These are phyloP conservation scores for Piprites chloris DNA, from an alignment of 2,113 vertebrate genomes.

Conservation along the genomic window DNA sequence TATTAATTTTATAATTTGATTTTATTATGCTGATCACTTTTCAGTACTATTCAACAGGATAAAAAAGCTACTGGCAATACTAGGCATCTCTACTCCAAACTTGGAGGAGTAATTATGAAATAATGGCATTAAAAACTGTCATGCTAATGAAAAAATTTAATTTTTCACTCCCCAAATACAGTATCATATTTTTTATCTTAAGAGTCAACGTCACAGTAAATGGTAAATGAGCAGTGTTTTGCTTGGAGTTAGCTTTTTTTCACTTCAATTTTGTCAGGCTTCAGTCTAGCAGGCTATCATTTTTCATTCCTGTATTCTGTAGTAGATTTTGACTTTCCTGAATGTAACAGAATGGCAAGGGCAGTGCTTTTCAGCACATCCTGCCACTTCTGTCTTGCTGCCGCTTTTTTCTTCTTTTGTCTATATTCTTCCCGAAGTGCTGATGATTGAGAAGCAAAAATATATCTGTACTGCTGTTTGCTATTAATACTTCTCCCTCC, in stretches of 20 bases:
- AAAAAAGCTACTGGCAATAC: background rate
- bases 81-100: background rate
- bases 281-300: background rate
- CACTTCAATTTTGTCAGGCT: background rate
- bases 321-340: conserved; percentile 1
- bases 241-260: background rate
- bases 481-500: background rate
- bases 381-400: background rate
- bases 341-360: background rate
- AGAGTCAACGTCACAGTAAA: background rate
- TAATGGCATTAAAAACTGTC: background rate
- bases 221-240: background rate
- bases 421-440: background rate
- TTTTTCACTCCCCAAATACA: background rate
- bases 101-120: background rate
- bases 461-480: background rate
- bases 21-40: background rate
- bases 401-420: background rate
- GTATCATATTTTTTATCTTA: background rate
- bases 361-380: background rate
- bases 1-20: background rate
- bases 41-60: background rate
- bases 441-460: background rate
- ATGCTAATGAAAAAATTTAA: background rate
- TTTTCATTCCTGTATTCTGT: background rate